Conservation (phyloP, 2,888 invertebrate species). For the Trichogramma evanescens region DNA sequence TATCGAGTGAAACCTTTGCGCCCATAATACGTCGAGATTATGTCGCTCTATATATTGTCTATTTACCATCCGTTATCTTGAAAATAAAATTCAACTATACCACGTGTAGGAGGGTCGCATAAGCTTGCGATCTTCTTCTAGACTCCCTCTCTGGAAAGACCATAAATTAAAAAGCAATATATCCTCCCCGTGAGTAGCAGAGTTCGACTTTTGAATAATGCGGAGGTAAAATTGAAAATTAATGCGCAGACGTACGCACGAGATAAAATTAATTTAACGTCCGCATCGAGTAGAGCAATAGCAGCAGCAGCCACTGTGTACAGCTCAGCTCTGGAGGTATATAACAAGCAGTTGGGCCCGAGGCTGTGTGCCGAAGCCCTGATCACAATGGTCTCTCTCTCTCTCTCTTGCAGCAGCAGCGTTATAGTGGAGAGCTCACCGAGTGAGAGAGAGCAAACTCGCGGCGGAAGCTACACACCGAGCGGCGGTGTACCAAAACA, state of each 20-base stretch:
- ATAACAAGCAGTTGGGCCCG: conserved; percentile 24
- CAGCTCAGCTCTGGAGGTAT: not conserved
- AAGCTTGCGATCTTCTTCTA: no score
- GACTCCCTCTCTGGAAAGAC: no score
- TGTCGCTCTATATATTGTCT: not conserved
- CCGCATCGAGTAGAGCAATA: conserved; percentile 14
- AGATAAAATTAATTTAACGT: conserved; percentile 49
- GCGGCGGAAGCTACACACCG: conserved; percentile 27
- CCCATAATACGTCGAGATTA: not conserved
- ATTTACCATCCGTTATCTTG: no score
- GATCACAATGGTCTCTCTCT: conserved; percentile 42
- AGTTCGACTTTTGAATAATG: not conserved
- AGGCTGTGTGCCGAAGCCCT: conserved; percentile 42
- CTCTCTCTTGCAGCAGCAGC: conserved; percentile 14
- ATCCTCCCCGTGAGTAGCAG: no score
- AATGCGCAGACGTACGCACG: conserved; percentile 34
- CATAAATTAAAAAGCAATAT: no score
- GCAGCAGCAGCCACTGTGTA: not conserved
- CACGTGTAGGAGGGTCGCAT: not conserved
- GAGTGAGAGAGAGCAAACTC: conserved; percentile 38
- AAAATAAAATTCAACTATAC: not conserved
- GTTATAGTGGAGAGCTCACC: conserved; percentile 16
- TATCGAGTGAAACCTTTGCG: conserved; percentile 8
- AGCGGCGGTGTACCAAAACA: conserved; percentile 40
- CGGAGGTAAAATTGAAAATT: conserved; percentile 35